Base-by-base conservation (phyloP, 2,888 invertebrate genomes). In the Aradus depressus region DNA sequence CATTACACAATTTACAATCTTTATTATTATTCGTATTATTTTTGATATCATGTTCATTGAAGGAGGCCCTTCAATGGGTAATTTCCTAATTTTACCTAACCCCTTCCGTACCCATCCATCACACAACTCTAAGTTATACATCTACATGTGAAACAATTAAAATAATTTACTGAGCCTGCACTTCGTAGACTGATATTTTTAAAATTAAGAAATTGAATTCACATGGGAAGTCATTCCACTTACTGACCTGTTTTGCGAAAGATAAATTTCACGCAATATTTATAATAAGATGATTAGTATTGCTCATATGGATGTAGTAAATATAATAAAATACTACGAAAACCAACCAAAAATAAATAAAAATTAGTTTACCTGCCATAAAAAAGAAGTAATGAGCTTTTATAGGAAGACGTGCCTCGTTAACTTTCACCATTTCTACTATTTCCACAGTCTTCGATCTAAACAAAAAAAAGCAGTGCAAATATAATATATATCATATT, bases 371-470 rank as follows among this genome's bases (percentile, higher is more conserved):
- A 87, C 88, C 84, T 59, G 83, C 86, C 75, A 88, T 84, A 62
- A 89, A 86, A 65, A 87, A 84, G 69, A 91, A 88, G 65, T 80
- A 91, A 65, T 89, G 89, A 0, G 80, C 80, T 73, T 91, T 91
- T 44, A 91, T 75, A 10, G 89, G 88, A 67, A 90, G 62, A 44
- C 88, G 72, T 37, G 72, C 72, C 59, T 64, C 72, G 66, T 88
- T 80, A 47, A 90, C 73, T 66, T 76, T 77, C 60, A 76, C 47
- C 53, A 55, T 60, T 21, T n/a, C n/a, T n/a, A n/a, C n/a, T n/a
- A n/a, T n/a, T n/a, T n/a, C n/a, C n/a, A n/a, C n/a, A n/a, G n/a
- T 25, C 31, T 39, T 2, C 43, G 12, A 21, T 18, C 3, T 21
- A 18, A 38, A 38, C 38, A 38, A 22, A 38, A 18, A 3, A 38